These are phyloP conservation scores for Drosophila atripex DNA, from an alignment of 2,888 invertebrate species.

Conservation along the genomic window DNA sequence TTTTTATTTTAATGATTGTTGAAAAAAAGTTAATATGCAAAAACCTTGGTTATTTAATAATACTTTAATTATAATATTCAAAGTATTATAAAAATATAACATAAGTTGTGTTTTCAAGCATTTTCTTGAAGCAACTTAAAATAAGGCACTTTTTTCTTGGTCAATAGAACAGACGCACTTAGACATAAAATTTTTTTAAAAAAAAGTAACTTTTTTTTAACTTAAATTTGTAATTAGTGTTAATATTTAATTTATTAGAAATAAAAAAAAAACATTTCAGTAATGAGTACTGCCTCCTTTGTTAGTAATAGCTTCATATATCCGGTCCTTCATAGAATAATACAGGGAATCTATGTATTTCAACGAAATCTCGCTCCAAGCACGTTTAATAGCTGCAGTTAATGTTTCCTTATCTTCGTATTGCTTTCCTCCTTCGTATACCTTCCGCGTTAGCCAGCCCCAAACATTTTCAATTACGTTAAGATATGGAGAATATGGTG, in stretches of 20 bases:
- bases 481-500: conserved; percentile 30
- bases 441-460: conserved; percentile 19
- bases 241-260: conserved; percentile 20
- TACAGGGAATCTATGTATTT: conserved; percentile 18
- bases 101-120: too few relatives aligned
- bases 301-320: conserved; percentile 22
- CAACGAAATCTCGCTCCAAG: conserved; percentile 16
- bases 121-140: too few relatives aligned
- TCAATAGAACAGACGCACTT: too few relatives aligned
- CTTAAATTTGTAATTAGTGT: conserved; percentile 11
- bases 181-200: too few relatives aligned
- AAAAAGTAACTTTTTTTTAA: too few relatives aligned
- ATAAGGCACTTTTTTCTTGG: too few relatives aligned
- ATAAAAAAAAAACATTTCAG: conserved; percentile 18
- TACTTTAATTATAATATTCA: too few relatives aligned
- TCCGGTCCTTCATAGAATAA: conserved; percentile 19
- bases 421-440: conserved; percentile 31
- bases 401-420: conserved; percentile 21
- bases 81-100: too few relatives aligned
- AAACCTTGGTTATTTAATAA: too few relatives aligned
- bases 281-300: conserved; percentile 26
- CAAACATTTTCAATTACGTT: conserved; percentile 40
- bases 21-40: too few relatives aligned
- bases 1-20: too few relatives aligned
- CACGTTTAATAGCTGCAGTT: conserved; percentile 27